Evolutionary conservation across 2,888 invertebrate species (phyloP).

Genomic region (Malthinus flaveolus): DNA sequence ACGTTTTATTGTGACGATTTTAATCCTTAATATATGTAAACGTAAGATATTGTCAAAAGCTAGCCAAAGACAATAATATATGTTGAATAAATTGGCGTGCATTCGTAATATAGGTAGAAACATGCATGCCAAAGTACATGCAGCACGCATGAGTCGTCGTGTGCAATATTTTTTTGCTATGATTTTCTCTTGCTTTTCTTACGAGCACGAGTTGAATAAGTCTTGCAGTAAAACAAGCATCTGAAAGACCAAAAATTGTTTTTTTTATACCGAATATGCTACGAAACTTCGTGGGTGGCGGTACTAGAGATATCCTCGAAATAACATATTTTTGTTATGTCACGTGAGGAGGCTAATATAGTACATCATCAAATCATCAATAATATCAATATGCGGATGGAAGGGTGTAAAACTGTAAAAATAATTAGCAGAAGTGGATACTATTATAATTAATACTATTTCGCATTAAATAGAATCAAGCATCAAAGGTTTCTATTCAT

Average conservation of each 20-base stretch:
- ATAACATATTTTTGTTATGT: too few relatives aligned
- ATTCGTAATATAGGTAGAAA: slow-evolving; percentile 37
- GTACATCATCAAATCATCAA: too few relatives aligned
- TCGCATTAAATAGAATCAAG: too few relatives aligned
- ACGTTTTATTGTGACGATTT: slow-evolving; percentile 30
- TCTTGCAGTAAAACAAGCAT: slow-evolving; percentile 14
- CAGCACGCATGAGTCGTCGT: slow-evolving; percentile 38
- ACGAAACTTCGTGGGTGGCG: slow-evolving; percentile 21
- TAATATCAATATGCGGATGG: too few relatives aligned
- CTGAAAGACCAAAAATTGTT: slow-evolving; percentile 16
- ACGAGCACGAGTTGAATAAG: slow-evolving; percentile 27
- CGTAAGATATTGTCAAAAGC: slow-evolving; percentile 37
- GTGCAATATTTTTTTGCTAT: slow-evolving; percentile 30
- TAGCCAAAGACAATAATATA: slow-evolving; percentile 36
- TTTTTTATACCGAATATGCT: slow-evolving; percentile 15
- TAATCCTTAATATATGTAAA: slow-evolving; percentile 37
- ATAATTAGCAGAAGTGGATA: too few relatives aligned
- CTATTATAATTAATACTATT: too few relatives aligned
- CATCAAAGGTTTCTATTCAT: too few relatives aligned
- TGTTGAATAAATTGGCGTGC: slow-evolving; percentile 38
- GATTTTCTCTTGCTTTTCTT: slow-evolving; percentile 25
- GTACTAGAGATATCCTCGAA: background rate
- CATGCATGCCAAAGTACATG: slow-evolving; percentile 38
- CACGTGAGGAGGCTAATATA: too few relatives aligned
- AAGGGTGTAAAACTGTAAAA: too few relatives aligned